Evolutionary conservation across 2,797 vertebrate species (phyloP), one percentile per base, ranked within the genome.

Genomic region (Toxotes lorentzi): DNA sequence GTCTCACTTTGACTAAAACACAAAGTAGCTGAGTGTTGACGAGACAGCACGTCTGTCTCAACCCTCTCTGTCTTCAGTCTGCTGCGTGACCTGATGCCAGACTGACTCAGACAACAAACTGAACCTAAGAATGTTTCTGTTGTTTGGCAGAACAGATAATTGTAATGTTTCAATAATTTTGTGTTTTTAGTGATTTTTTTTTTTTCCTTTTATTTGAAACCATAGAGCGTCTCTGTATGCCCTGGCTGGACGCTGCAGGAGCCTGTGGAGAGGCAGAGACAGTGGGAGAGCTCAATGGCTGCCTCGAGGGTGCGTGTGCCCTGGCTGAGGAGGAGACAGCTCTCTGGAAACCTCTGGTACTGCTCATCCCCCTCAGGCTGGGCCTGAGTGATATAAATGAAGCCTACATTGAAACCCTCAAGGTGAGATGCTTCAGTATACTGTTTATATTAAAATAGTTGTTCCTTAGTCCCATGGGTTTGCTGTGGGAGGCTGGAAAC

Each of bases 341-440:
- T 0, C 91, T 93, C 0, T 99, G 98, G 98, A 98, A 95, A 75
- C 98, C 98, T 1, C 92, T 99, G 84, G 97, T 99, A 66, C 95
- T 99, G 78, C 97, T 99, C 88, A 99, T 99, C 81, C 98, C 98
- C 2, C 96, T 99, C 60, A 96, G 98, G 76, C 96, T 99, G 51
- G 98, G 98, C 62, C 96, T 99, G 82, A 99, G 96, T 0, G 98
- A 99, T 53, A 99, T 99, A 88, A 99, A 99, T 2, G 97, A 97
- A 91, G 98, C 98, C 76, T 99, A 99, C 34, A 97, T 98, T 61
- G 97, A 98, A 94, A 99, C 98, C 0, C 94, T 99, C 56, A 99
- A 99, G 97, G 98, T 99, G 70, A 87, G 65, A 56, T 5, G 16
- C 58, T 68, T 45, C 30, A 56, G 4, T 6, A 19, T 9, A 13